Conservation (phyloP, 2,113 vertebrate genomes). For the Tinamus guttatus region DNA sequence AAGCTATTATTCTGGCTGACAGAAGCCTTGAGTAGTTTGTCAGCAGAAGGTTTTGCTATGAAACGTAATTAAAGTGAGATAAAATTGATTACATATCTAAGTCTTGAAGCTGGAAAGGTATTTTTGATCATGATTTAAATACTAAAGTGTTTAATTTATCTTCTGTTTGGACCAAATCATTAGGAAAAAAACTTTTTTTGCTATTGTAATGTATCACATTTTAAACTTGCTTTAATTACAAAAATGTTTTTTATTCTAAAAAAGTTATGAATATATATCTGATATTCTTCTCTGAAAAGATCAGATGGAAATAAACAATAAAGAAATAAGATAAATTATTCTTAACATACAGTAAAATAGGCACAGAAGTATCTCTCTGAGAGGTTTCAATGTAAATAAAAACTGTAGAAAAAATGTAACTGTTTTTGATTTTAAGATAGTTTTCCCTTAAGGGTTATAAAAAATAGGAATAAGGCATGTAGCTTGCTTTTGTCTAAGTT, state of each 20-base stretch:
- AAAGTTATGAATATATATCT: slow-evolving; percentile 19
- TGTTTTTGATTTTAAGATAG: neutral
- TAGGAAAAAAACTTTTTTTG: slow-evolving; percentile 25
- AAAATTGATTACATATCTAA: slow-evolving; percentile 51
- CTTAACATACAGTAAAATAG: too few species aligned
- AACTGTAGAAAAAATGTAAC: neutral
- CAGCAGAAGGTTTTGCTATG: slow-evolving; percentile 56
- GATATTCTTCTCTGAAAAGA: slow-evolving; percentile 25
- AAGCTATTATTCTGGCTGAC: slow-evolving; percentile 61
- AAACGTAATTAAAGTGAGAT: slow-evolving; percentile 61
- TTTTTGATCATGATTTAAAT: slow-evolving; percentile 46
- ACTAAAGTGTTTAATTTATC: slow-evolving; percentile 25
- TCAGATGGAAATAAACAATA: neutral
- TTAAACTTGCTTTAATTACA: slow-evolving; percentile 10
- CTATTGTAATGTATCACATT: slow-evolving; percentile 7
- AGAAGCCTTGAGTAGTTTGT: slow-evolving; percentile 49
- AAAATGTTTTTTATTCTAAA: slow-evolving; percentile 5
- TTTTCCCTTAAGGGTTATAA: neutral
- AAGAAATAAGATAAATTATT: neutral
- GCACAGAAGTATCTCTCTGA: neutral
- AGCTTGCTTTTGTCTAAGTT: neutral
- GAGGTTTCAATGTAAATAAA: neutral
- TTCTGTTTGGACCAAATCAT: slow-evolving; percentile 22
- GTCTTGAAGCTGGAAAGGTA: slow-evolving; percentile 26
- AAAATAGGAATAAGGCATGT: neutral